These are phyloP conservation scores for Sinodicranocentrus sp. DNA, from an alignment of 2,888 invertebrate species.

Conservation along the genomic window DNA sequence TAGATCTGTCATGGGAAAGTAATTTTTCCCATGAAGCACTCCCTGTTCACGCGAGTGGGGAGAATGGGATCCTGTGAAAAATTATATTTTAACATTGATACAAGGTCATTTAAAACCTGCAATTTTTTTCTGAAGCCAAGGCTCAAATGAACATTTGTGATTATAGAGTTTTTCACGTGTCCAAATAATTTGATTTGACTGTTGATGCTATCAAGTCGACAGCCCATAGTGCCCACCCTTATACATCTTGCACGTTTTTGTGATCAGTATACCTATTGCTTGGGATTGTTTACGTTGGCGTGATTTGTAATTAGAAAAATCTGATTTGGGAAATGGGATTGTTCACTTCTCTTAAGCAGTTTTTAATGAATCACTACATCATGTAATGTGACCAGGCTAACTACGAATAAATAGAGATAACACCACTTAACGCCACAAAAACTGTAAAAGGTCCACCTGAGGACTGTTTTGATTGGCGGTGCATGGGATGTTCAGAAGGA, in stretches of 20 bases:
- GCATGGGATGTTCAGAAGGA: not conserved
- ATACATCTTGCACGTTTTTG: no score
- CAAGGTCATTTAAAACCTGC: conserved; percentile 57
- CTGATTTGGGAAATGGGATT: conserved; percentile 50
- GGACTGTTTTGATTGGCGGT: no score
- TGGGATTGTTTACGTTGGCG: conserved; percentile 35
- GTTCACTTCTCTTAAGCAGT: conserved; percentile 28
- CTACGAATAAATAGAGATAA: not conserved
- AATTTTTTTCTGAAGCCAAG: conserved; percentile 45
- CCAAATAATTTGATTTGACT: no score
- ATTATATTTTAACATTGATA: not conserved
- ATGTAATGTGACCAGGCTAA: not conserved
- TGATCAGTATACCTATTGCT: not conserved
- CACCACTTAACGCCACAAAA: not conserved
- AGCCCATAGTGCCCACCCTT: not conserved
- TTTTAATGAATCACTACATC: conserved; percentile 40
- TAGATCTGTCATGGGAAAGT: conserved; percentile 54
- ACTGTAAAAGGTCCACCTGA: no score
- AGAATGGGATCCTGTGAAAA: not conserved
- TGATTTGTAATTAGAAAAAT: conserved; percentile 52
- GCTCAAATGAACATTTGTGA: conserved; percentile 18
- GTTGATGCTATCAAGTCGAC: no score
- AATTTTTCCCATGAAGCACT: conserved; percentile 37
- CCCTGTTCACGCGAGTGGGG: not conserved
- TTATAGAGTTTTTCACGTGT: not conserved